These are phyloP conservation scores for Aphis gossypii DNA, from an alignment of 1,140 invertebrate genomes.

Conservation along the genomic window DNA sequence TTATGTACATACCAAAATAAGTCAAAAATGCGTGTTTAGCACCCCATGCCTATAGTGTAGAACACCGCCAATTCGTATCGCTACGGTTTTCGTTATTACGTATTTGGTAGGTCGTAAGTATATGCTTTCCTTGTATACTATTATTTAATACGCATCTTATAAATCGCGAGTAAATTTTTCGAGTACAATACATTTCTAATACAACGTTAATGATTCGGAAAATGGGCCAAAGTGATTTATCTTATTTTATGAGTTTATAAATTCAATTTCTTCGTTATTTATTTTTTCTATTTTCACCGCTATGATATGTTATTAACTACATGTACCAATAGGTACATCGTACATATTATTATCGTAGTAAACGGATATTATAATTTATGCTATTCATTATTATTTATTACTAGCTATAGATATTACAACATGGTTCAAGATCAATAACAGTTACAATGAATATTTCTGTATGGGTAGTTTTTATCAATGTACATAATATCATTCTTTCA, in stretches of 20 bases:
- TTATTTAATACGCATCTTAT: neutral
- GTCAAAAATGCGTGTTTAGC: neutral
- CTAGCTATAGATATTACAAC: neutral
- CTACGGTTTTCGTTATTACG: neutral
- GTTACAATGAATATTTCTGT: neutral
- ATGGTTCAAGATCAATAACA: neutral
- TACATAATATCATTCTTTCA: neutral
- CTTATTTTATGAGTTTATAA: neutral
- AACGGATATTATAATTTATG: neutral
- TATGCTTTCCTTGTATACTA: neutral
- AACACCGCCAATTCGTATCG: neutral
- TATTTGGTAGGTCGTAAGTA: neutral
- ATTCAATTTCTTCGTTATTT: neutral
- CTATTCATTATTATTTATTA: neutral
- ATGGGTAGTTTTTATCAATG: neutral
- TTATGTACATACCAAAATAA: neutral
- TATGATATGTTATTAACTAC: neutral
- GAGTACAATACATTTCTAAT: constrained; percentile 5
- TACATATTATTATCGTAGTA: neutral
- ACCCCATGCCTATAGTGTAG: neutral
- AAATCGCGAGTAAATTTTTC: neutral
- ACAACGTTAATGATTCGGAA: constrained; percentile 19
- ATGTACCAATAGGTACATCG: neutral
- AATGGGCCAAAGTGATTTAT: constrained; percentile 3
- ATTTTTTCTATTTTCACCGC: neutral